Evolutionary conservation across 2,113 vertebrate species (phyloP), one percentile per base, ranked within the genome.

Genomic region (Nothobranchius furzeri): DNA sequence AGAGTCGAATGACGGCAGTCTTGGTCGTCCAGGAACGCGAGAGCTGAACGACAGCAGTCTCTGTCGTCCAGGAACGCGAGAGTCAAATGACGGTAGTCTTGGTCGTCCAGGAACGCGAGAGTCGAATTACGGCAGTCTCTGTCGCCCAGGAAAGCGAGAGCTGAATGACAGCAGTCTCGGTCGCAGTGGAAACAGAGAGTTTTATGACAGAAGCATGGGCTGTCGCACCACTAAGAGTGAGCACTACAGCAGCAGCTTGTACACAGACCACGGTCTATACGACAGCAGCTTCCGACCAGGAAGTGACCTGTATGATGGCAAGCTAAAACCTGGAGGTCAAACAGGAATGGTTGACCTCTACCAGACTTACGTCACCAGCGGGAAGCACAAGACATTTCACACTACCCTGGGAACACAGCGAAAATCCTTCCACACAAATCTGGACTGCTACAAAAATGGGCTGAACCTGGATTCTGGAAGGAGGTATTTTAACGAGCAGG

Each of bases 151-250:
- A 40, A 40, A 40, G 4, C 6, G 37, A 40, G 37, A 40, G 37
- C 4, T 69, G 47, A 75, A 61, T 1, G 78, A 80, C 60, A 49
- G 83, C 51, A 73, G 81, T 15, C 74, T 89, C 35, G 68, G 81
- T 46, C 63, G 56, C 63, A 50, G 65, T 0, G 82, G 80, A 1
- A 52, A 86, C 43, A 59, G 76, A 53, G 87, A 87, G 61, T 71
- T 75, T 59, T 83, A 87, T 0, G 85, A 87, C 62, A 71, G 81
- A 47, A 90, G 87, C 56, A 68, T 89, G 0, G 85, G 87, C 20
- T 85, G 90, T 6, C 90, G 88, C 7, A 90, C 88, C 7, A 84
- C 90, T 0, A 91, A 90, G 76, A 91, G 90, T 2, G 90, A 91
- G 81, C 87, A 87, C 53, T 90, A 81, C 6, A 65, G 88, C 68